A percentile compares a stretch with the other conserved stretches of the same genome.
These are phyloP conservation scores for Phyllotreta striolata DNA, from an alignment of 2,888 invertebrate genomes.

Conservation along the genomic window DNA sequence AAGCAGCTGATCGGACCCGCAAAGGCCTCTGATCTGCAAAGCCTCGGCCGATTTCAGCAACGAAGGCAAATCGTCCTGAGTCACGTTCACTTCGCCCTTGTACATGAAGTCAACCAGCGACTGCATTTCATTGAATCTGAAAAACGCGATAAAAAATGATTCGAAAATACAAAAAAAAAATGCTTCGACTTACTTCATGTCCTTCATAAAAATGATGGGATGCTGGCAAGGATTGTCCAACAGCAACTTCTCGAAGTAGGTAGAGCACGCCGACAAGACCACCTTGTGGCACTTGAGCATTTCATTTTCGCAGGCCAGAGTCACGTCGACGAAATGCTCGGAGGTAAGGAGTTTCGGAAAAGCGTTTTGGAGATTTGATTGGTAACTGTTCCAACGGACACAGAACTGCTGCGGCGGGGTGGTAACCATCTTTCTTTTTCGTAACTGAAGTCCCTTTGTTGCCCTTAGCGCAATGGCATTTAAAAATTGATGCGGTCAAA, in stretches of 20 bases:
- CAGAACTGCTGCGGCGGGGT: constrained; percentile 72
- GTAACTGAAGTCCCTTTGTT: constrained; percentile 14
- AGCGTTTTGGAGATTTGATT: constrained; percentile 79
- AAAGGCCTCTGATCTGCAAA: constrained; percentile 78
- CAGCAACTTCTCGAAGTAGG: constrained; percentile 81
- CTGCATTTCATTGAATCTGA: constrained; percentile 81
- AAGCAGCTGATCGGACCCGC: constrained; percentile 60
- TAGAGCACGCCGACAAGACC: constrained; percentile 84
- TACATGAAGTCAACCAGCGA: constrained; percentile 91
- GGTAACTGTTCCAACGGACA: constrained; percentile 84
- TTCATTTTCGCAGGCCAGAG: constrained; percentile 85
- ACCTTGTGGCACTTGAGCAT: constrained; percentile 88
- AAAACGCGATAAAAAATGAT: constrained; percentile 25
- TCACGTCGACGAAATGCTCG: constrained; percentile 89
- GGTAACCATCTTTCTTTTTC: constrained; percentile 45
- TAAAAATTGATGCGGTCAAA: constrained; percentile 13
- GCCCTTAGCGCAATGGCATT: constrained; percentile 24
- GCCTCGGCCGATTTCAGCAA: constrained; percentile 85
- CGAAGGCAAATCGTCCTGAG: constrained; percentile 82
- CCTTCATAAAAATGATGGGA: constrained; percentile 84
- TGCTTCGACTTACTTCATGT: constrained; percentile 69
- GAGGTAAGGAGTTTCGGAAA: constrained; percentile 78
- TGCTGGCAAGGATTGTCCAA: constrained; percentile 87
- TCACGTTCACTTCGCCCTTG: constrained; percentile 87
- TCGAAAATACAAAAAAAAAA: not conserved